Evolutionary conservation across 2,113 vertebrate genomes (phyloP).

Genomic region (Sula dactylatra): DNA sequence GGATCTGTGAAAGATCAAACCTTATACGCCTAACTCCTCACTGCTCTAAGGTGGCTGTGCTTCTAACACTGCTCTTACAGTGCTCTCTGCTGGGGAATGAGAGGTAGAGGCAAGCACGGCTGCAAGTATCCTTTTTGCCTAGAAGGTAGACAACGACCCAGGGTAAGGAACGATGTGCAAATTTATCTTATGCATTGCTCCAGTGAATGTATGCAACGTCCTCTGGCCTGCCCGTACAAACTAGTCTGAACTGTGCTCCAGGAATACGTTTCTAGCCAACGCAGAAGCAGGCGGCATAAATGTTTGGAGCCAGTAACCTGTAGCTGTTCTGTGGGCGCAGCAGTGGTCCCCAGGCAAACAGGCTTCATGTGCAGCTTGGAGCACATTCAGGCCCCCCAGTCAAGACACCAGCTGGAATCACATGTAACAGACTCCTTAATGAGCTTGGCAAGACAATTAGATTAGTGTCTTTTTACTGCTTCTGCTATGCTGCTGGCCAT

Average conservation of each 20-base stretch:
- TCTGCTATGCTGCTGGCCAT: background rate
- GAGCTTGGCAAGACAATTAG: background rate
- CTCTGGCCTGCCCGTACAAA: background rate
- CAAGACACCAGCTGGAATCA: background rate
- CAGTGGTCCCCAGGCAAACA: background rate
- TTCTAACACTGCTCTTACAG: background rate
- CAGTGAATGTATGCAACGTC: background rate
- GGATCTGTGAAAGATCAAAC: background rate
- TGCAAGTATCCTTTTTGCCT: background rate
- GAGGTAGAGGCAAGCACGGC: background rate
- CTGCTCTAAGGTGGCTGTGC: background rate
- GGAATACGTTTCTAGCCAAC: background rate
- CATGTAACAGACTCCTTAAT: background rate
- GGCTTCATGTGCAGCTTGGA: background rate
- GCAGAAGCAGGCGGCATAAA: background rate
- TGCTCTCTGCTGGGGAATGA: slow-evolving; percentile 37
- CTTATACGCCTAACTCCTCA: accelerated
- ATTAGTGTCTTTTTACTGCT: background rate
- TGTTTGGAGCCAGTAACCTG: background rate
- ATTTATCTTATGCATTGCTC: background rate
- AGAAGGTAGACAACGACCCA: too few relatives aligned
- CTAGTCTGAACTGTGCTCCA: background rate
- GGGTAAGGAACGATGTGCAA: background rate
- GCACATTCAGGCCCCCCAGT: background rate
- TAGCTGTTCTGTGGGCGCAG: background rate